phyloP scores from a whole-genome alignment of 1,140 invertebrate genomes.

The Neodiprion fabricii region DNA sequence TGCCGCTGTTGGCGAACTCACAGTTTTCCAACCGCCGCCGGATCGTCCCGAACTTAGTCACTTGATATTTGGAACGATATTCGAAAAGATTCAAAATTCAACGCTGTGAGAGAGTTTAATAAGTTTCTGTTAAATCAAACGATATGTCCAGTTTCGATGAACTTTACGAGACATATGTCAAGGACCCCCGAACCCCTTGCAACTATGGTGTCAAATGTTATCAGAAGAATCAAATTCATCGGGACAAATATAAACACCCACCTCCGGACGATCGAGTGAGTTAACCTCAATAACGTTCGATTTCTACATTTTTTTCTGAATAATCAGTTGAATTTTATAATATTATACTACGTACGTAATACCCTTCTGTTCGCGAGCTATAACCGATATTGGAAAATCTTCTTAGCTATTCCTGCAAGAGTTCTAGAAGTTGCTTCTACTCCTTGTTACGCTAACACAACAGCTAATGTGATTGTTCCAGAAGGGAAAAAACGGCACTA shows the following conservation, averaged over 20 bases:
- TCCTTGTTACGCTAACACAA: no score
- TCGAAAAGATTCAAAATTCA: no score
- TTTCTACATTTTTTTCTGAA: constrained; percentile 10
- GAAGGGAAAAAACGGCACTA: constrained; percentile 15
- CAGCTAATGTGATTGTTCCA: background rate
- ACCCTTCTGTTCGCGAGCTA: background rate
- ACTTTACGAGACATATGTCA: constrained; percentile 31
- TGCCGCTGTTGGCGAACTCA: no score
- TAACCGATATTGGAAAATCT: no score
- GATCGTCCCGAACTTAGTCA: no score
- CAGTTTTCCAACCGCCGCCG: no score
- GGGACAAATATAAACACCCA: constrained; percentile 80
- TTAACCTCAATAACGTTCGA: constrained; percentile 18
- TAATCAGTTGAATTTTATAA: background rate
- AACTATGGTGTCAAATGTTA: constrained; percentile 85
- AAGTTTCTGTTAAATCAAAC: background rate
- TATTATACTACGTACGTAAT: background rate
- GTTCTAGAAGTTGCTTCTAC: no score
- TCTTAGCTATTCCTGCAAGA: no score
- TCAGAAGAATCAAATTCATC: constrained; percentile 81
- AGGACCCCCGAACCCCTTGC: constrained; percentile 67
- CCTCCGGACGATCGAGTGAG: constrained; percentile 51
- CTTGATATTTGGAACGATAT: no score
- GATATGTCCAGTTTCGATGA: background rate
- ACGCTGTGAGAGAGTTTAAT: no score